Percentiles rank a stretch among this genome's conserved stretches.
phyloP scores from a whole-genome alignment of 2,797 vertebrate genomes.

The Microchirus variegatus region DNA sequence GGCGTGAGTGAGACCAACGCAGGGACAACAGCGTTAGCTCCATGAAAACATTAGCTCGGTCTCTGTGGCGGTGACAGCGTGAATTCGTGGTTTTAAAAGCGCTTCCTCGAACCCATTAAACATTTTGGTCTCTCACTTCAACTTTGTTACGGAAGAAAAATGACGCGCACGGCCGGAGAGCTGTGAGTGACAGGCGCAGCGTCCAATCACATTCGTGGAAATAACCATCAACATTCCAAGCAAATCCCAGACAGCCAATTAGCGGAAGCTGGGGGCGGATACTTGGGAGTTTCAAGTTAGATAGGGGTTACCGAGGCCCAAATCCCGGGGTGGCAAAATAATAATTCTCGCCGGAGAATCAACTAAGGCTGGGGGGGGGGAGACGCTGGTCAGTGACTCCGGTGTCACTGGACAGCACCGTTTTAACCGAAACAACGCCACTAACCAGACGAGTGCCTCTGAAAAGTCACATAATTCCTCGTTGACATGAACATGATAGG shows the following conservation, averaged over 20 bases:
- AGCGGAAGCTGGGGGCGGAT: constrained; percentile 36
- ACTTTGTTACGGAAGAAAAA: constrained; percentile 79
- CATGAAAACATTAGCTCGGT: background rate
- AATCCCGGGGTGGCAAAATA: constrained; percentile 75
- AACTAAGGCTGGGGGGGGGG: constrained; percentile 34
- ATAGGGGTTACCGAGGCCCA: constrained; percentile 76
- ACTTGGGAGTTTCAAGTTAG: constrained; percentile 66
- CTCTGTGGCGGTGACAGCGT: rapidly evolving
- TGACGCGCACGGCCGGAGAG: constrained; percentile 38
- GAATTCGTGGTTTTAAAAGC: background rate
- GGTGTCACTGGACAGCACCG: constrained; percentile 7
- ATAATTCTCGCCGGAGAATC: constrained; percentile 56
- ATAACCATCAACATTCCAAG: constrained; percentile 68
- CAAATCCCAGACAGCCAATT: constrained; percentile 65
- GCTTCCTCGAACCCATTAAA: constrained; percentile 54
- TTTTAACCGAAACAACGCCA: background rate
- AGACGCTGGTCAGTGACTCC: constrained; percentile 17
- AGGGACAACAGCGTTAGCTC: rapidly evolving
- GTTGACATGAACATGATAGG: constrained; percentile 57
- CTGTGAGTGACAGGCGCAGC: constrained; percentile 61
- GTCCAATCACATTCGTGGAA: constrained; percentile 71
- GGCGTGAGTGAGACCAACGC: background rate
- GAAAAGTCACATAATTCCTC: constrained; percentile 9
- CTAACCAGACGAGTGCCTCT: constrained; percentile 1
- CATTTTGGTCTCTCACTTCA: constrained; percentile 76